Conservation (phyloP, 2,888 invertebrate species). For the Aleiodes testaceus region DNA sequence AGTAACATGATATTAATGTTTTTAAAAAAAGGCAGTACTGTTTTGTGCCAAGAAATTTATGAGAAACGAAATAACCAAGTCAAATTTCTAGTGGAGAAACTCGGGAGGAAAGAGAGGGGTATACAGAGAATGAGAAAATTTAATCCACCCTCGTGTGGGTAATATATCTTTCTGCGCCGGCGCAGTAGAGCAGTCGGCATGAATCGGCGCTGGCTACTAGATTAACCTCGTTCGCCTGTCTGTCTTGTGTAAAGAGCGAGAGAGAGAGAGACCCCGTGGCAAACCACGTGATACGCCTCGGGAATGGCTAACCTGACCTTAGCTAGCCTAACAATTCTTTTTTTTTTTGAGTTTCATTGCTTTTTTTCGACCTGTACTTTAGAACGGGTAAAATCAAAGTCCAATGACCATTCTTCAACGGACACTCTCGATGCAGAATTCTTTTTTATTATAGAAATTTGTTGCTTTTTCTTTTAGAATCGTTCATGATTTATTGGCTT, state of each 20-base stretch:
- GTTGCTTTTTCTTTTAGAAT: background rate
- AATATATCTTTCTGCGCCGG: constrained; percentile 59
- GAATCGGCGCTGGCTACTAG: constrained; percentile 53
- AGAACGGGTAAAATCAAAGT: constrained; percentile 41
- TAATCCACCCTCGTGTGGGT: constrained; percentile 15
- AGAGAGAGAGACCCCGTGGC: constrained; percentile 59
- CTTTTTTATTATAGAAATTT: constrained; percentile 7
- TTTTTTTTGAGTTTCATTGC: constrained; percentile 10
- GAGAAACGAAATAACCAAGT: background rate
- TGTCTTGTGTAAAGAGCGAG: background rate
- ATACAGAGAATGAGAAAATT: background rate
- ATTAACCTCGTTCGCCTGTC: constrained; percentile 68
- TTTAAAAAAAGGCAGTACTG: background rate
- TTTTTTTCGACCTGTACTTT: constrained; percentile 40
- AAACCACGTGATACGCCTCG: constrained; percentile 67
- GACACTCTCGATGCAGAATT: constrained; percentile 11
- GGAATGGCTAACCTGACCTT: constrained; percentile 63
- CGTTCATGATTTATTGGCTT: constrained; percentile 10
- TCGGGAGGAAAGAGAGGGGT: background rate
- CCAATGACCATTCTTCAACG: constrained; percentile 37
- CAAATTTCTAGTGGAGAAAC: background rate
- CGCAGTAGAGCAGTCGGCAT: constrained; percentile 53
- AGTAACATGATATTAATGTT: background rate
- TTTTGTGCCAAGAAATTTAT: constrained; percentile 1
- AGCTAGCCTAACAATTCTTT: constrained; percentile 33